phyloP scores from a whole-genome alignment of 1,140 invertebrate species.

The Rhagoletis zephyria region DNA sequence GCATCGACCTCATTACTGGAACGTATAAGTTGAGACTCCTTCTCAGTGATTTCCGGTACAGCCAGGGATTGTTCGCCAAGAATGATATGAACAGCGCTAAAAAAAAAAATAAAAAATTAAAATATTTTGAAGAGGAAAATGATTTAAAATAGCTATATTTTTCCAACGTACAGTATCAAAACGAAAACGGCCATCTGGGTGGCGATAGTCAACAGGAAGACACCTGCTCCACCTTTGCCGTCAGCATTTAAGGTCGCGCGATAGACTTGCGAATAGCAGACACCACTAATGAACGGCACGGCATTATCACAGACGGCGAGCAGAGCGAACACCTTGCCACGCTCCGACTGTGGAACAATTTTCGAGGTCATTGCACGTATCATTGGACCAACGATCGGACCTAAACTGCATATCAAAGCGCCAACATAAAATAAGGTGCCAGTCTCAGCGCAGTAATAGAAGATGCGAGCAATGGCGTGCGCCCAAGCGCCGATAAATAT shows the following conservation, averaged over 20 bases:
- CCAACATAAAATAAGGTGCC: slow-evolving; percentile 79
- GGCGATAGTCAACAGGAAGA: slow-evolving; percentile 81
- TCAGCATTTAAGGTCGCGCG: slow-evolving; percentile 76
- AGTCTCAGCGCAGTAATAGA: slow-evolving; percentile 77
- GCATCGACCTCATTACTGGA: not conserved
- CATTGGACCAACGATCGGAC: slow-evolving; percentile 82
- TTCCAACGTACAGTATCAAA: slow-evolving; percentile 77
- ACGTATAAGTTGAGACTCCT: slow-evolving; percentile 64
- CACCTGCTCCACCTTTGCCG: slow-evolving; percentile 75
- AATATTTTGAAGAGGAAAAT: not conserved
- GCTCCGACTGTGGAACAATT: slow-evolving; percentile 78
- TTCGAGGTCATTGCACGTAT: slow-evolving; percentile 85
- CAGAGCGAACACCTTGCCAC: slow-evolving; percentile 84
- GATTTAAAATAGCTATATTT: not conserved
- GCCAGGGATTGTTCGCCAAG: slow-evolving; percentile 64
- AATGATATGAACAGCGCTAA: slow-evolving; percentile 67
- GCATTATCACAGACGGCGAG: slow-evolving; percentile 85
- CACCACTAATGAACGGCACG: slow-evolving; percentile 80
- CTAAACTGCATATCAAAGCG: slow-evolving; percentile 79
- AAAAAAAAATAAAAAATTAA: slow-evolving; percentile 30
- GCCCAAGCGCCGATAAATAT: slow-evolving; percentile 80
- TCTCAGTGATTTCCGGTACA: slow-evolving; percentile 65
- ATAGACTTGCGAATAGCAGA: slow-evolving; percentile 82
- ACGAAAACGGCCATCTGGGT: slow-evolving; percentile 80
- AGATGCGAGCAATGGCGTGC: slow-evolving; percentile 79